Evolutionary conservation across 2,888 invertebrate species (phyloP), one percentile per base, ranked within the genome.

Genomic region (Blera fallax): DNA sequence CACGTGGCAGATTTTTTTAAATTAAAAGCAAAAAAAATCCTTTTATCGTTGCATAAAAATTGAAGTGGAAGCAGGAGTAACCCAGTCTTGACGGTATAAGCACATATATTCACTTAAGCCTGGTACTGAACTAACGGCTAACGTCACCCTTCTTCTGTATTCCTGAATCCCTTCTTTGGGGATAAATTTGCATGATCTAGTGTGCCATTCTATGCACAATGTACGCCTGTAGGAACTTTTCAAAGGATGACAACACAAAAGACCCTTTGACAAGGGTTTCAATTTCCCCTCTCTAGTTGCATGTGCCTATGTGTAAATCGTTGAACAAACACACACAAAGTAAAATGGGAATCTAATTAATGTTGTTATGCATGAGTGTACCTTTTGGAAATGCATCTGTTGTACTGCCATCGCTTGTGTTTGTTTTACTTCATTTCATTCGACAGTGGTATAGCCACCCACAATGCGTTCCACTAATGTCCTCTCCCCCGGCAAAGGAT

Each of bases 351-450:
- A 76, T 76, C 81, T 76, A 81, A 81, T 81, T 76, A 81, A 76
- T 64, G 64, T 64, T 81, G 76, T 64, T 64, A 81, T 81, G 76
- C 81, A 81, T 76, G 81, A 76, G 76, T 62, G 81, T 69, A 24
- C 69, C 62, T 70, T 76, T 65, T 11, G 54, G 40, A 54, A 69
- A 62, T 81, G 76, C 81, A 81, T 81, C 76, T 82, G 74, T 45
- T 58, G 27, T 34, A 11, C 37, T 16, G 32, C 62, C 62, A 14
- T 8, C 14, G 45, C n/a, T 45, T 29, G 0, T 6, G n/a, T 58
- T 10, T 40, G 18, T 48, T 52, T 65, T 50, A 24, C 8, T 40
- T 52, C 50, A 37, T n/a, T 67, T 52, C 37, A 37, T 24, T 54
- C 10, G 40, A 16, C 16, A 10, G 2, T 0, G 11, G n/a, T 14